Evolutionary conservation across 2,113 vertebrate species (phyloP).

Genomic region (Pycnonotus jocosus): DNA sequence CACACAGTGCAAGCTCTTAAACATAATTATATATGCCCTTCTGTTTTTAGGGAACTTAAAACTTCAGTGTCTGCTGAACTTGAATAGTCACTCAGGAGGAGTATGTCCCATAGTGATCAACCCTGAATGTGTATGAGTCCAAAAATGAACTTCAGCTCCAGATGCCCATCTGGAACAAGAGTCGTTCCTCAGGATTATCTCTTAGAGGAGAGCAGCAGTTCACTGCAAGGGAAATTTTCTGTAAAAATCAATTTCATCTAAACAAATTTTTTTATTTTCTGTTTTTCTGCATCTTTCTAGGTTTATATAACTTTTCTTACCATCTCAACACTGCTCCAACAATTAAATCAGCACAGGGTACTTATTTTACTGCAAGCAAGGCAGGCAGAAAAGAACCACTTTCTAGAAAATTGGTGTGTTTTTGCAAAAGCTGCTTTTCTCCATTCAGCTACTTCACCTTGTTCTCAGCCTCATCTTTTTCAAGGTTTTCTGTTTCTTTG

Average conservation of each 20-base stretch:
- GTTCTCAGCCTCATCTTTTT: not conserved
- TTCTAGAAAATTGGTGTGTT: not conserved
- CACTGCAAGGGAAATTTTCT: not conserved
- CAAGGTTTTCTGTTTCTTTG: not conserved
- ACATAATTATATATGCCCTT: not conserved
- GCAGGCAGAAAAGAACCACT: not conserved
- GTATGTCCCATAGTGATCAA: not conserved
- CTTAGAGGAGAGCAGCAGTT: not conserved
- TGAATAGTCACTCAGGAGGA: not conserved
- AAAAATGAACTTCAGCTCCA: not conserved
- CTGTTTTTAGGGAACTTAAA: not conserved
- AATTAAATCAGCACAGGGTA: not conserved
- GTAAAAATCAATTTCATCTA: not conserved
- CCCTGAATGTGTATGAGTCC: too few relatives aligned
- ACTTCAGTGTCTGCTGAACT: not conserved
- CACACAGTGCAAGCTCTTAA: not conserved
- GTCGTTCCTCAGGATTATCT: not conserved
- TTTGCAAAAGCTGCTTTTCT: not conserved
- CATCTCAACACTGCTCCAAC: not conserved
- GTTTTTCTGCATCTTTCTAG: not conserved
- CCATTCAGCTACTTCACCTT: not conserved
- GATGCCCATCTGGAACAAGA: not conserved
- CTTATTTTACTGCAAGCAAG: not conserved
- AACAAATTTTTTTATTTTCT: not conserved
- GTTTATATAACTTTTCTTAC: not conserved